These are phyloP conservation scores for Tangara arthus DNA, from an alignment of 2,797 vertebrate species.

Conservation along the genomic window DNA sequence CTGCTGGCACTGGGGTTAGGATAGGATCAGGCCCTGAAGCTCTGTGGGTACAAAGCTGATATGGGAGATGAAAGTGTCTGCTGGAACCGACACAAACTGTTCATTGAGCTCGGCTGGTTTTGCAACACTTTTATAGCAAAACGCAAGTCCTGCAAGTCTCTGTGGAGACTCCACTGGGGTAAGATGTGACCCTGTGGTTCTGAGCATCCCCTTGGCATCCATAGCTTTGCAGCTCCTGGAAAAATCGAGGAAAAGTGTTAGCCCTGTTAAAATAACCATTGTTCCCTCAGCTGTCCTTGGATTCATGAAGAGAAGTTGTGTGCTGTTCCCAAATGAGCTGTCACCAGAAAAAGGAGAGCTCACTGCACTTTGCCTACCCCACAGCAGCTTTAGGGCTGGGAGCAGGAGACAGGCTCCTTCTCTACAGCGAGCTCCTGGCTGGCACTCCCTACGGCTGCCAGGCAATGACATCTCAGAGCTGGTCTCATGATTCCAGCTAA, in stretches of 20 bases:
- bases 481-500: constrained; percentile 46
- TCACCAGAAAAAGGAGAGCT: not conserved
- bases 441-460: not conserved
- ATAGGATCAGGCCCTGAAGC: not conserved
- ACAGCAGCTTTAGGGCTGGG: not conserved
- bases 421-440: not conserved
- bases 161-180: rapidly evolving
- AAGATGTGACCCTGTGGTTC: not conserved
- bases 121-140: not conserved
- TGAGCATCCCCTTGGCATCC: not conserved
- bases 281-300: not conserved
- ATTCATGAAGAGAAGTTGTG: not conserved
- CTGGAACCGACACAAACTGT: not conserved
- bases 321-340: not conserved
- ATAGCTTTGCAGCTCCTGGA: not conserved
- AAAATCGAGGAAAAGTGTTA: not conserved
- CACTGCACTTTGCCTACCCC: not conserved
- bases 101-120: not conserved
- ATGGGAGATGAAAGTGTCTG: not conserved
- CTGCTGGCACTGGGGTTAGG: rapidly evolving
- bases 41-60: not conserved
- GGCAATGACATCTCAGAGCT: constrained; percentile 51
- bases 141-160: rapidly evolving
- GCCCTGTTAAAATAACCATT: not conserved
- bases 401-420: not conserved